Percentiles rank a stretch among this genome's conserved stretches.
phyloP scores from a whole-genome alignment of 1,140 invertebrate genomes.

The Zeugodacus cucurbitae region DNA sequence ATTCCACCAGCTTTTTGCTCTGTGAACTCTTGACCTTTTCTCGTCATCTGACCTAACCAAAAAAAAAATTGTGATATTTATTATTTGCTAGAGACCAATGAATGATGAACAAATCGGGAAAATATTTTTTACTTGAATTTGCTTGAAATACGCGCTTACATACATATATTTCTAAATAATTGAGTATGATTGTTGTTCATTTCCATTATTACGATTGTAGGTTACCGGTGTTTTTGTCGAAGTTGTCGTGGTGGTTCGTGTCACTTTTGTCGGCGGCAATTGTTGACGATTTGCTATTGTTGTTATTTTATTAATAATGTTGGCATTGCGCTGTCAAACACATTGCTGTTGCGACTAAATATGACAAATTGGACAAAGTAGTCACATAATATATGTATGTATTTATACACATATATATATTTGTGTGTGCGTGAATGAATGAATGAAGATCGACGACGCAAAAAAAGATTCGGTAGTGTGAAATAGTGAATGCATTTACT shows the following conservation, averaged over 20 bases:
- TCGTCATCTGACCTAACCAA: too few relatives aligned
- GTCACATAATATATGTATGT: not conserved
- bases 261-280: not conserved
- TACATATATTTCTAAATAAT: not conserved
- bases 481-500: not conserved
- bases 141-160: not conserved
- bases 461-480: not conserved
- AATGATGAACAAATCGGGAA: not conserved
- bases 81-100: not conserved
- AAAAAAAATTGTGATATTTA: too few relatives aligned
- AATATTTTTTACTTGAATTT: not conserved
- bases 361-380: conserved; percentile 25
- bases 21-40: too few relatives aligned
- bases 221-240: conserved; percentile 6
- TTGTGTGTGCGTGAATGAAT: not conserved
- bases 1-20: too few relatives aligned
- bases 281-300: conserved; percentile 17
- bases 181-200: conserved; percentile 1
- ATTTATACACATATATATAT: not conserved
- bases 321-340: conserved; percentile 13
- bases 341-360: conserved; percentile 4
- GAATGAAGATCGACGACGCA: not conserved
- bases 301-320: not conserved
- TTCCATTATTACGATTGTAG: conserved; percentile 10
- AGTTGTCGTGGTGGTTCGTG: not conserved